Conservation (phyloP, 1,140 invertebrate species). For the Drosophila funebris region DNA sequence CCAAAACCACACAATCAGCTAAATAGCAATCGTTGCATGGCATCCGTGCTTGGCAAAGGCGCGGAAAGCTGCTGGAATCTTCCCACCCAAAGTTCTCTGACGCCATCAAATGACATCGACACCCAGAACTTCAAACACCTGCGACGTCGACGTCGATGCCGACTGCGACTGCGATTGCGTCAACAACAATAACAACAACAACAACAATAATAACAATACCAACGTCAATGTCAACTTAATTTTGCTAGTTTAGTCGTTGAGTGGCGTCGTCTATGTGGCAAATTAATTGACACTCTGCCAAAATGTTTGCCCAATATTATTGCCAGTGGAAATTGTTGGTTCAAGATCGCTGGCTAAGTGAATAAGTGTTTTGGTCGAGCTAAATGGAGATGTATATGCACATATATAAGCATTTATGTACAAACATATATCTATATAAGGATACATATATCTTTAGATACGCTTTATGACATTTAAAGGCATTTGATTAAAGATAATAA, state of each 20-base stretch:
- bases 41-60: constrained; percentile 34
- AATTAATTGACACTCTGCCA: constrained; percentile 71
- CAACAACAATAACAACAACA: constrained; percentile 11
- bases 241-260: constrained; percentile 65
- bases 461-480: no score
- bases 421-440: neutral
- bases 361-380: constrained; percentile 23
- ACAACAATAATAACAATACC: constrained; percentile 2
- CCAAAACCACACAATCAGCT: constrained; percentile 72
- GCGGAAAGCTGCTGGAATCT: constrained; percentile 10
- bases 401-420: neutral
- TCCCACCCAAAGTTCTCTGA: constrained; percentile 6
- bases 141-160: constrained; percentile 34
- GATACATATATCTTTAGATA: neutral
- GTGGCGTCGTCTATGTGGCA: constrained; percentile 51
- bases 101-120: constrained; percentile 61
- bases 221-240: constrained; percentile 60
- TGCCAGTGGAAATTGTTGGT: constrained; percentile 59
- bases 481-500: neutral
- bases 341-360: constrained; percentile 42
- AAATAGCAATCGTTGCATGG: constrained; percentile 63
- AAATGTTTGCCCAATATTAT: constrained; percentile 69
- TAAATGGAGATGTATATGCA: neutral
- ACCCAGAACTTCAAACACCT: constrained; percentile 59
- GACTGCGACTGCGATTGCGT: neutral